A percentile compares a stretch with the other conserved stretches of the same genome.
Conservation (phyloP, 1,140 invertebrate species). For the Atta texana region DNA sequence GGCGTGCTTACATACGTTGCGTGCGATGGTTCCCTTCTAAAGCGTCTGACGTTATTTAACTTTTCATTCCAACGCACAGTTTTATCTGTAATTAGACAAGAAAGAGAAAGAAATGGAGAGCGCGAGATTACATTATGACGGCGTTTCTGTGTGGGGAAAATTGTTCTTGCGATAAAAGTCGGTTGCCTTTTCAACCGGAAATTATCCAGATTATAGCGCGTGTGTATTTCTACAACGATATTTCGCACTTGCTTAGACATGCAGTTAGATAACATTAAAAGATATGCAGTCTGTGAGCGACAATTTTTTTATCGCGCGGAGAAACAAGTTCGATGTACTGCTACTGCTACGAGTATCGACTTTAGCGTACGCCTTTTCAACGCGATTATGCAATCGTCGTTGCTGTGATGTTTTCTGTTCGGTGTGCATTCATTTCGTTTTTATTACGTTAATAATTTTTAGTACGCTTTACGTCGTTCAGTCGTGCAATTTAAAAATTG, state of each 20-base stretch:
- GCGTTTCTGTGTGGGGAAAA: slow-evolving; percentile 33
- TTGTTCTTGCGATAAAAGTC: slow-evolving; percentile 9
- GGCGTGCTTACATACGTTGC: slow-evolving; percentile 20
- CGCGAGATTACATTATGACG: slow-evolving; percentile 5
- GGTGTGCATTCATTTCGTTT: slow-evolving; percentile 1
- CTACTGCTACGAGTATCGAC: slow-evolving; percentile 7
- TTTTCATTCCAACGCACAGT: slow-evolving; percentile 72
- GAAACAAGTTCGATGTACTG: slow-evolving; percentile 30
- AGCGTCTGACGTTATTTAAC: slow-evolving; percentile 71
- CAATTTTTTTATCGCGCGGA: slow-evolving; percentile 21
- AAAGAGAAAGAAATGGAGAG: slow-evolving; percentile 9
- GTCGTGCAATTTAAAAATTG: slow-evolving; percentile 4
- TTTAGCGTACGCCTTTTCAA: slow-evolving; percentile 16
- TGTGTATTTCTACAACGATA: slow-evolving; percentile 35
- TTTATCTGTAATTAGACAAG: slow-evolving; percentile 44
- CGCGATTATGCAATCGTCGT: slow-evolving; percentile 6
- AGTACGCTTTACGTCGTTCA: not conserved
- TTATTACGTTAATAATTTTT: not conserved
- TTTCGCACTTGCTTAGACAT: slow-evolving; percentile 10
- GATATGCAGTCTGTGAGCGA: not conserved
- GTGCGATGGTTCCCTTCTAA: slow-evolving; percentile 62
- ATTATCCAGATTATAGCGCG: not conserved
- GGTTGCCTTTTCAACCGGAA: slow-evolving; percentile 23
- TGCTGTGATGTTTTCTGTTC: slow-evolving; percentile 29
- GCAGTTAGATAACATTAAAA: slow-evolving; percentile 14